A percentile compares a stretch with the other conserved stretches of the same genome.
Conservation (phyloP, 2,113 vertebrate genomes). For the Laticauda laticaudata region DNA sequence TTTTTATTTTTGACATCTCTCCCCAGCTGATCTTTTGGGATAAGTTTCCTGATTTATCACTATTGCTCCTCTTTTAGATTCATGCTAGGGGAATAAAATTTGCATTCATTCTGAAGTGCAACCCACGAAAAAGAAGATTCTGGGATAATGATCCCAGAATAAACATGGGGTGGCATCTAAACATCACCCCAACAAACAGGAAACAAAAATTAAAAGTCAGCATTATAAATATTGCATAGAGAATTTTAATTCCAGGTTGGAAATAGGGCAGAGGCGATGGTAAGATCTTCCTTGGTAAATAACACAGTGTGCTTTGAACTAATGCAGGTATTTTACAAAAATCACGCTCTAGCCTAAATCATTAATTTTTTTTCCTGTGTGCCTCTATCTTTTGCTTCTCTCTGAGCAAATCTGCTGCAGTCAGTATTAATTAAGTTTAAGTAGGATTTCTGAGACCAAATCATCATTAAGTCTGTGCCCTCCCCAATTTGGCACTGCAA, state of each 20-base stretch:
- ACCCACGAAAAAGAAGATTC: conserved; percentile 3
- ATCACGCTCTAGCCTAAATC: conserved; percentile 66
- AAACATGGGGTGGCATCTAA: neutral
- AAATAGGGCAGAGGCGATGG: conserved; percentile 51
- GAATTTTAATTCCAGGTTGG: conserved; percentile 65
- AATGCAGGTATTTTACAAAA: conserved; percentile 69
- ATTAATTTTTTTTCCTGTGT: conserved; percentile 60
- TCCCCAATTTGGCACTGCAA: conserved; percentile 73
- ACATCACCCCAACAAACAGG: neutral
- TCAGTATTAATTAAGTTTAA: conserved; percentile 75
- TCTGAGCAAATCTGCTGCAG: conserved; percentile 62
- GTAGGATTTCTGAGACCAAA: conserved; percentile 70
- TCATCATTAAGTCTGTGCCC: conserved; percentile 69
- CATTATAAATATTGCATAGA: conserved; percentile 56
- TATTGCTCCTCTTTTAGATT: neutral
- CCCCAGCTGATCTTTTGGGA: neutral
- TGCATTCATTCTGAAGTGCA: neutral
- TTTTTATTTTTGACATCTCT: neutral
- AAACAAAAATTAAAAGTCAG: conserved; percentile 33
- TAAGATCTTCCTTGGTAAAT: conserved; percentile 59
- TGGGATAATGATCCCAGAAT: conserved; percentile 7
- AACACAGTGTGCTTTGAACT: conserved; percentile 66
- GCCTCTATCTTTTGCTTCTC: conserved; percentile 48
- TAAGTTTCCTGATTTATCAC: neutral
- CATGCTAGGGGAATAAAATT: neutral